These are phyloP conservation scores for Drosophila leontia DNA, from an alignment of 1,140 invertebrate species.

Conservation along the genomic window DNA sequence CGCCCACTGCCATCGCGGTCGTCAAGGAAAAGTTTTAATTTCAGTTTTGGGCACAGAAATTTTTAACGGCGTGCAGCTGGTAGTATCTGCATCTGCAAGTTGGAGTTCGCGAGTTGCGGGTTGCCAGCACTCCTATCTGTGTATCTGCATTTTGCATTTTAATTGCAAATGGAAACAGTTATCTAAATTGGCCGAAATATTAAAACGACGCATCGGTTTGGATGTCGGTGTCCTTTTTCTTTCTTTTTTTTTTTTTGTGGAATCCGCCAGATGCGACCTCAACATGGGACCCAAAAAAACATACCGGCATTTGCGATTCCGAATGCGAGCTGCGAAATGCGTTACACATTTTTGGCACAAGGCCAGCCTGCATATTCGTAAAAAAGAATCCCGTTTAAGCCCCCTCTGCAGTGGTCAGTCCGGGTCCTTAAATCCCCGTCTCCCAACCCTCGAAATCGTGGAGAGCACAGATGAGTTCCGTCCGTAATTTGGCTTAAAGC, in stretches of 20 bases:
- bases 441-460: neutral
- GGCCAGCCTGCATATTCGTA: conserved; percentile 45
- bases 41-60: conserved; percentile 65
- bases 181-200: conserved; percentile 84
- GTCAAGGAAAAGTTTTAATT: conserved; percentile 81
- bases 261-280: conserved; percentile 29
- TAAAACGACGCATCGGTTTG: conserved; percentile 71
- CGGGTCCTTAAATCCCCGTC: conserved; percentile 1
- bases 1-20: conserved; percentile 29
- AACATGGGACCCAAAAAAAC: conserved; percentile 30
- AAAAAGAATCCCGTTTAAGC: conserved; percentile 41
- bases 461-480: neutral
- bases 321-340: conserved; percentile 38
- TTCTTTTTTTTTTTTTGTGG: conserved; percentile 8
- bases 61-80: conserved; percentile 54
- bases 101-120: conserved; percentile 1
- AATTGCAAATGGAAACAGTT: conserved; percentile 85
- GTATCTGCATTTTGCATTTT: conserved; percentile 81
- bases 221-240: conserved; percentile 4
- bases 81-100: conserved; percentile 29
- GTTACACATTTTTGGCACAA: conserved; percentile 57
- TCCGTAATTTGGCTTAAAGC: conserved; percentile 11
- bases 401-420: conserved; percentile 14
- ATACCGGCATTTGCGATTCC: conserved; percentile 29
- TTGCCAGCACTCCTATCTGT: conserved; percentile 36